Conservation (phyloP, 2,113 vertebrate species). For the Camarhynchus parvulus region DNA sequence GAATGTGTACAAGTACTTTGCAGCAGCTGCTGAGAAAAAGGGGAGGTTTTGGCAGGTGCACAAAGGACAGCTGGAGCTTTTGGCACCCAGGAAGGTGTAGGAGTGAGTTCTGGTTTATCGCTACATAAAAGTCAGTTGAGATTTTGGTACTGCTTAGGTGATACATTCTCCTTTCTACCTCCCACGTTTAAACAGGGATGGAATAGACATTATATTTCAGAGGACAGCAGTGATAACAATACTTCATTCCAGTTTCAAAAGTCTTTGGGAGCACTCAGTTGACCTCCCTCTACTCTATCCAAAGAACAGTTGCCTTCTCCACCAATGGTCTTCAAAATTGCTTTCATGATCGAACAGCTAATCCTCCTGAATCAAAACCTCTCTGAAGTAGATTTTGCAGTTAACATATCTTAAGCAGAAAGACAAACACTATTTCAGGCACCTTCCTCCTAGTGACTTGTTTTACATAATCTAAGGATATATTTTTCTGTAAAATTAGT, state of each 20-base stretch:
- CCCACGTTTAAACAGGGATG: conserved; percentile 18
- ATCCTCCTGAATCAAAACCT: not conserved
- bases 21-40: conserved; percentile 50
- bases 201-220: conserved; percentile 29
- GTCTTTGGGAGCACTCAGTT: not conserved
- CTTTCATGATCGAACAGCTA: not conserved
- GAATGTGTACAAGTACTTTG: not conserved
- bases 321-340: not conserved
- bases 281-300: not conserved
- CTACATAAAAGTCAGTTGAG: conserved; percentile 58
- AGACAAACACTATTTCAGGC: not conserved
- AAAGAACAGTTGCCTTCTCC: not conserved
- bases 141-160: conserved; percentile 42
- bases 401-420: not conserved
- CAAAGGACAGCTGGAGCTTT: conserved; percentile 66
- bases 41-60: conserved; percentile 53
- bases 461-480: not conserved
- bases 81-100: conserved; percentile 68
- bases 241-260: not conserved
- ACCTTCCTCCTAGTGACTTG: not conserved
- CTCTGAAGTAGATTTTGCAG: not conserved
- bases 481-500: not conserved
- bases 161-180: conserved; percentile 50
- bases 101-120: conserved; percentile 39
- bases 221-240: not conserved